Evolutionary conservation across 1,140 invertebrate genomes (phyloP).

Genomic region (Brachionus koreanus): DNA sequence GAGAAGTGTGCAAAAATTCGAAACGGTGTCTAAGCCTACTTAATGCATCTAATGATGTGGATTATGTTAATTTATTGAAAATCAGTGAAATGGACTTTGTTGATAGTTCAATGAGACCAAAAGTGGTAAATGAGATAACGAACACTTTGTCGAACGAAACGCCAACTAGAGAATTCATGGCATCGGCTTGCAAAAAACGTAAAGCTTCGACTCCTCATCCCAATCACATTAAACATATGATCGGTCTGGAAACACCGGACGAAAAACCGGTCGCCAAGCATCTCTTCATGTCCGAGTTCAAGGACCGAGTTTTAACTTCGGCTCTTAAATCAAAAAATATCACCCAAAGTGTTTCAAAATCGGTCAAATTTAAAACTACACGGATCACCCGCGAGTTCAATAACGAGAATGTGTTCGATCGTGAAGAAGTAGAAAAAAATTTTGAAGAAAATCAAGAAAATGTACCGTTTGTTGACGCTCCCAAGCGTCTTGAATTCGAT

Average conservation of each 20-base stretch:
- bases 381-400: background rate
- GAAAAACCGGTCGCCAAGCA: background rate
- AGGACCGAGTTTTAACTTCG: background rate
- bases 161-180: background rate
- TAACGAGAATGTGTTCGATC: background rate
- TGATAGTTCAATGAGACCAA: background rate
- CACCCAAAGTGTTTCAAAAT: background rate
- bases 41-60: background rate
- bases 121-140: background rate
- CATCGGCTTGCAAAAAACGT: background rate
- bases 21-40: background rate
- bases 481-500: background rate
- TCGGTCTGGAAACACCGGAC: background rate
- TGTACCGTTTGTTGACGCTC: background rate
- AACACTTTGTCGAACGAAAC: background rate
- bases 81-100: background rate
- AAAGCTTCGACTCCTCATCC: background rate
- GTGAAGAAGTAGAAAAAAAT: background rate
- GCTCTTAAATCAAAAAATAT: background rate
- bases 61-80: background rate
- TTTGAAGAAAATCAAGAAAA: background rate
- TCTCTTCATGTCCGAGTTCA: background rate
- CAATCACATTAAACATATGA: background rate
- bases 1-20: slow-evolving; percentile 16
- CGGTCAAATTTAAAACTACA: slow-evolving; percentile 8